These are phyloP conservation scores for Catostylus mosaicus DNA, from an alignment of 30 jellyfish, hydroid and myxozoan genomes.

Conservation along the genomic window DNA sequence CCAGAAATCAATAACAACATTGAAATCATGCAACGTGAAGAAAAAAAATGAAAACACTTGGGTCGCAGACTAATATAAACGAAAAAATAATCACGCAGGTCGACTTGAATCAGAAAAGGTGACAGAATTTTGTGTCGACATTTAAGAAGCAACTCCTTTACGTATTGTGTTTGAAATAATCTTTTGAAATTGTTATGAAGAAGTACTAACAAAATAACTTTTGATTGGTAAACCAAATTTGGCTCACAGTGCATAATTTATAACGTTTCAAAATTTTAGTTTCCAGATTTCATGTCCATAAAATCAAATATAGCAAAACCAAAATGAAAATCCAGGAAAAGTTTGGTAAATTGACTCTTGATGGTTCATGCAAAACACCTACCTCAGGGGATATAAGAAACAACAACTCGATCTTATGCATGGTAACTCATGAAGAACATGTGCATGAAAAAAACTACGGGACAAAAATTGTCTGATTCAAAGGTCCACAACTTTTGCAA, in stretches of 20 bases:
- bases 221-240: background rate
- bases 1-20: background rate
- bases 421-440: no score
- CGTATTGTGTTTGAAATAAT: background rate
- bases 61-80: background rate
- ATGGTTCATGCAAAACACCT: constrained; percentile 1
- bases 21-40: background rate
- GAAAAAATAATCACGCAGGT: background rate
- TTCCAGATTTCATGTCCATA: background rate
- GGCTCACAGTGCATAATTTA: background rate
- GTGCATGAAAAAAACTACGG: no score
- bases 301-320: background rate
- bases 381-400: background rate
- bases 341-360: background rate
- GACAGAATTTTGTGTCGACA: background rate
- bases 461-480: no score
- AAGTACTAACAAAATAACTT: background rate
- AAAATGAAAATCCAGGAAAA: background rate
- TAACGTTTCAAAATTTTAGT: background rate
- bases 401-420: background rate
- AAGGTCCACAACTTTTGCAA: no score
- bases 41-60: background rate
- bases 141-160: background rate
- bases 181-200: background rate
- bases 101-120: background rate